phyloP scores from a whole-genome alignment of 2,113 vertebrate species.

The Rhombomys opimus region DNA sequence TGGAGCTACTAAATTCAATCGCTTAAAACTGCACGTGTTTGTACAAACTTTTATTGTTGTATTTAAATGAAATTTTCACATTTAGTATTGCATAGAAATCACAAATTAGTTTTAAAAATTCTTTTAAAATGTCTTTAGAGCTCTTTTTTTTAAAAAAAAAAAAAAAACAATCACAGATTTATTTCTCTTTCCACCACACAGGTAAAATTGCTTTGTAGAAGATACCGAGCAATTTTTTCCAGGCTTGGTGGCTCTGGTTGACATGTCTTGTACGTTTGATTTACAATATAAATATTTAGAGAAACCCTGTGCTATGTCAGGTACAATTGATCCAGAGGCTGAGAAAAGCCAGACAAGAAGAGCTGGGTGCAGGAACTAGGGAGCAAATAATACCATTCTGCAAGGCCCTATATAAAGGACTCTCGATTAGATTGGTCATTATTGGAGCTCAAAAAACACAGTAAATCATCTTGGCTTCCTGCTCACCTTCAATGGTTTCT shows the following conservation, averaged over 20 bases:
- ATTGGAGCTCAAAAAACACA: fast-evolving
- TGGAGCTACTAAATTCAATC: neutral
- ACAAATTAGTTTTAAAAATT: neutral
- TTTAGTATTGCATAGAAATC: neutral
- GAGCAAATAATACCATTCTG: neutral
- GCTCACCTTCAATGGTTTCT: neutral
- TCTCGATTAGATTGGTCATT: fast-evolving
- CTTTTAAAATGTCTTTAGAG: neutral
- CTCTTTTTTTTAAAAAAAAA: neutral
- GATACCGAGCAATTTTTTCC: neutral
- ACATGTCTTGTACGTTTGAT: neutral
- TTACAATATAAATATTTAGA: neutral
- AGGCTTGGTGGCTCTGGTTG: neutral
- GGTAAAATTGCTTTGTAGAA: neutral
- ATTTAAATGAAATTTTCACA: neutral
- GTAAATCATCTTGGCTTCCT: fast-evolving
- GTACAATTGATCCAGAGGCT: fast-evolving
- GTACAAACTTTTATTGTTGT: neutral
- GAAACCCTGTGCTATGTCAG: neutral
- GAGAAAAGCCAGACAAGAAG: neutral
- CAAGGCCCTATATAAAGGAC: fast-evolving
- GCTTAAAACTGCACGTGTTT: neutral
- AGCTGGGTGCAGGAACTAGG: fast-evolving
- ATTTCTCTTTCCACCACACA: neutral
- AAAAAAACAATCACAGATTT: neutral